phyloP scores from a whole-genome alignment of 2,888 invertebrate species.

The Tortricodes alternella region DNA sequence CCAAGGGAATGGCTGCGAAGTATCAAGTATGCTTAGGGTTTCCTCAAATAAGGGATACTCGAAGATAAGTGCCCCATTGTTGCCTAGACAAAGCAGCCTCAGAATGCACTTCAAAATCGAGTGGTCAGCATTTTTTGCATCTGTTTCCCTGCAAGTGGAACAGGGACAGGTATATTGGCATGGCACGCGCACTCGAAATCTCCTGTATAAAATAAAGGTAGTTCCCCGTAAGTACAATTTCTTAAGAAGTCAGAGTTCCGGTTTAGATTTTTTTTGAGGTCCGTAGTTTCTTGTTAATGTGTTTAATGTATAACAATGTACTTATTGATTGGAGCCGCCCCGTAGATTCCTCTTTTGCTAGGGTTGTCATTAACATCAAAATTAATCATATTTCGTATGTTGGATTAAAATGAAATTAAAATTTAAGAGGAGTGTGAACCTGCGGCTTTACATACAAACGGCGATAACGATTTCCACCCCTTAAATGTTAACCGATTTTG shows the following conservation, averaged over 20 bases:
- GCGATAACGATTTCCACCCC: too few relatives aligned
- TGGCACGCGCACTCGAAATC: slow-evolving; percentile 69
- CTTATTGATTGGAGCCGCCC: slow-evolving; percentile 23
- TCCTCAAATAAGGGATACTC: slow-evolving; percentile 42
- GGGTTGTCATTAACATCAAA: not conserved
- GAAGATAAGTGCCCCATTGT: slow-evolving; percentile 51
- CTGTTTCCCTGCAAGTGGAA: slow-evolving; percentile 44
- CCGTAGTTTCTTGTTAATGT: slow-evolving; percentile 18
- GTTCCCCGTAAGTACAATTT: slow-evolving; percentile 59
- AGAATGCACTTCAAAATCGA: slow-evolving; percentile 59
- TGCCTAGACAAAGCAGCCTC: slow-evolving; percentile 58
- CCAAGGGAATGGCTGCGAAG: slow-evolving; percentile 21
- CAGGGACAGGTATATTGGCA: slow-evolving; percentile 38
- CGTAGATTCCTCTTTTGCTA: not conserved
- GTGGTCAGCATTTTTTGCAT: slow-evolving; percentile 66
- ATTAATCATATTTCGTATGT: not conserved
- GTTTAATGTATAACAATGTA: slow-evolving; percentile 32
- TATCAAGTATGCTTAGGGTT: slow-evolving; percentile 30
- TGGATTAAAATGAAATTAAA: too few relatives aligned
- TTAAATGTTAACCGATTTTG: too few relatives aligned
- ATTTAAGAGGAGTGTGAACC: too few relatives aligned
- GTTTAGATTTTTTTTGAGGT: slow-evolving; percentile 44
- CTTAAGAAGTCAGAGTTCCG: slow-evolving; percentile 73
- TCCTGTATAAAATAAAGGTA: slow-evolving; percentile 43
- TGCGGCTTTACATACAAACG: too few relatives aligned